A percentile compares a stretch with the other conserved stretches of the same genome.
These are phyloP conservation scores for Sebastes itinus DNA, from an alignment of 2,797 vertebrate genomes.

Conservation along the genomic window DNA sequence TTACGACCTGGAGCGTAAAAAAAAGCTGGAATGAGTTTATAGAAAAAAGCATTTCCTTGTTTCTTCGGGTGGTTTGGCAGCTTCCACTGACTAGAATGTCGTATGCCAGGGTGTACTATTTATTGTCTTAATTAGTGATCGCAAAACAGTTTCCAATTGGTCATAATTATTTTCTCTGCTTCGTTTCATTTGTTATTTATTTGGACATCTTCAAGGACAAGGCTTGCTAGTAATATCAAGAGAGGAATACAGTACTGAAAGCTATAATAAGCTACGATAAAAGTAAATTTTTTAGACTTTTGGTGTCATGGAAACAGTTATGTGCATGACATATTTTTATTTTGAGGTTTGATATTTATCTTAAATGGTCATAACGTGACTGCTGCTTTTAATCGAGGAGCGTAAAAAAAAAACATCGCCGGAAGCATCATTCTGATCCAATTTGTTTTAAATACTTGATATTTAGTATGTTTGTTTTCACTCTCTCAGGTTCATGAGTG, in stretches of 20 bases:
- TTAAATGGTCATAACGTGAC: constrained; percentile 47
- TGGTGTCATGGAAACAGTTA: constrained; percentile 64
- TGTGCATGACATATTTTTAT: constrained; percentile 66
- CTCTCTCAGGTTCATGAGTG: constrained; percentile 98
- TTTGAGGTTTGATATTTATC: constrained; percentile 72
- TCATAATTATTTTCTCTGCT: constrained; percentile 57
- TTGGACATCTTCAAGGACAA: constrained; percentile 60
- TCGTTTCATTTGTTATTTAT: constrained; percentile 72
- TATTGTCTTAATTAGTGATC: constrained; percentile 53
- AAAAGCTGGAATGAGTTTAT: constrained; percentile 31
- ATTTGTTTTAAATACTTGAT: constrained; percentile 59
- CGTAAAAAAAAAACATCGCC: constrained; percentile 47
- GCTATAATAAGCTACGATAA: constrained; percentile 28
- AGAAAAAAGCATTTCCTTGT: constrained; percentile 13
- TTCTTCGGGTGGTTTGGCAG: constrained; percentile 54
- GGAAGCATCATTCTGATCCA: constrained; percentile 44
- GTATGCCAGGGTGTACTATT: constrained; percentile 60
- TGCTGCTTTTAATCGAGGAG: constrained; percentile 55
- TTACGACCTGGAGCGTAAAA: constrained; percentile 38
- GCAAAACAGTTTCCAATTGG: constrained; percentile 34
- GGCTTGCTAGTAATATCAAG: constrained; percentile 34
- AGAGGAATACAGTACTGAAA: constrained; percentile 42
- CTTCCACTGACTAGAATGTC: constrained; percentile 62
- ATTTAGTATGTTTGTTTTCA: constrained; percentile 81
- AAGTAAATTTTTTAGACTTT: constrained; percentile 34